These are phyloP conservation scores for Acanthurus lineatus DNA, from an alignment of 2,797 vertebrate genomes.

Conservation along the genomic window DNA sequence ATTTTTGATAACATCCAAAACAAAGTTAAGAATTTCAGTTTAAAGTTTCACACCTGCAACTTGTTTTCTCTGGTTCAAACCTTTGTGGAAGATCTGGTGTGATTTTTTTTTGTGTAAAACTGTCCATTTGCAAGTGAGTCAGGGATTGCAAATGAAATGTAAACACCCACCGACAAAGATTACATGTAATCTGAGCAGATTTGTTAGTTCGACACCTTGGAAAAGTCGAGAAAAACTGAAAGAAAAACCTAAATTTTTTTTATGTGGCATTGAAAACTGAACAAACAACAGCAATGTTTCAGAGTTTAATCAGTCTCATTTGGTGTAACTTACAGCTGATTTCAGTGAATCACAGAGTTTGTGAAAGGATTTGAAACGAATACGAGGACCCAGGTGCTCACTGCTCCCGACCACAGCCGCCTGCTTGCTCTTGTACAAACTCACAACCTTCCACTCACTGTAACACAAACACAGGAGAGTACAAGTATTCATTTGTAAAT, in stretches of 20 bases:
- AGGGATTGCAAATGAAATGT: background rate
- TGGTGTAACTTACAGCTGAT: background rate
- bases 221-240: no score
- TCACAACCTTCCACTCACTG: constrained; percentile 28
- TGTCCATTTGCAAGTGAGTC: background rate
- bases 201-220: background rate
- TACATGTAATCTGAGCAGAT: background rate
- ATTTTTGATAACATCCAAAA: background rate
- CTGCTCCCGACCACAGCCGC: constrained; percentile 32
- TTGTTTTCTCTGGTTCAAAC: background rate
- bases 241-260: no score
- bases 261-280: no score
- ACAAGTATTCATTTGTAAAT: constrained; percentile 65
- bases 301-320: background rate
- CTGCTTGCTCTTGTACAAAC: constrained; percentile 52
- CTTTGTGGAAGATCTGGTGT: background rate
- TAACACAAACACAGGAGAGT: constrained; percentile 46
- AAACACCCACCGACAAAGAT: background rate
- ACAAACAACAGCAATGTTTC: background rate
- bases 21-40: background rate
- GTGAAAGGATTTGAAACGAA: constrained; percentile 12
- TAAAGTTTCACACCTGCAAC: background rate
- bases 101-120: background rate
- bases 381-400: constrained; percentile 10
- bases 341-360: background rate